Conservation (phyloP, 2,797 vertebrate genomes). For the Melanotaenia maccullochi region DNA sequence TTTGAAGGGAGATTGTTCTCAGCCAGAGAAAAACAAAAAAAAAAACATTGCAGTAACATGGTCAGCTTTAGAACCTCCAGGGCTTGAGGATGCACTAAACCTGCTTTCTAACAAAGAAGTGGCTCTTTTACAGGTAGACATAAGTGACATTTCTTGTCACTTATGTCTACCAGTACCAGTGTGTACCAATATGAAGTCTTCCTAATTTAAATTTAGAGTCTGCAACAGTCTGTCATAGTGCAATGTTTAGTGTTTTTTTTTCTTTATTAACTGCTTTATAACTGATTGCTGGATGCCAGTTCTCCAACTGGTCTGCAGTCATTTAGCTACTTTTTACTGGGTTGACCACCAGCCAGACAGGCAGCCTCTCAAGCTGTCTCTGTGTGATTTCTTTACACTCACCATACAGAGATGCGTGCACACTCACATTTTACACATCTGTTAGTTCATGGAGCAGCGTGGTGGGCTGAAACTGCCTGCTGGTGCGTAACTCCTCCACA, state of each 20-base stretch:
- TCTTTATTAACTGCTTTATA: conserved; percentile 14
- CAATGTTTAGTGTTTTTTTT: background rate
- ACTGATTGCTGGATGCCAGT: conserved; percentile 19
- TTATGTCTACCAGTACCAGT: background rate
- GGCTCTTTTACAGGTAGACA: background rate
- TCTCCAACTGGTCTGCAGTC: conserved; percentile 20
- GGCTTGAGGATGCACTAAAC: background rate
- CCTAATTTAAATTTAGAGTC: conserved; percentile 17
- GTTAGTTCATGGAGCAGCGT: conserved; percentile 18
- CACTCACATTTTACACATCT: conserved; percentile 19
- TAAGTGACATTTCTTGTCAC: conserved; percentile 2
- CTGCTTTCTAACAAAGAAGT: conserved; percentile 17
- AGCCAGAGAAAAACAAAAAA: background rate
- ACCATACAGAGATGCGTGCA: conserved; percentile 1
- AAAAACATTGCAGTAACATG: conserved; percentile 9
- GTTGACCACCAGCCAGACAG: conserved; percentile 28
- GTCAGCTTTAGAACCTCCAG: conserved; percentile 10
- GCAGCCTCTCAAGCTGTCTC: conserved; percentile 15
- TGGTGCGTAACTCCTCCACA: conserved; percentile 35
- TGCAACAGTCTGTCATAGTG: background rate
- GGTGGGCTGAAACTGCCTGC: conserved; percentile 37
- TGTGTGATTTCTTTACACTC: conserved; percentile 20
- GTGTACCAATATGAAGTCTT: background rate
- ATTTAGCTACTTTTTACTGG: conserved; percentile 27
- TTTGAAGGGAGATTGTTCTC: background rate